A percentile compares a stretch with the other conserved stretches of the same genome.
These are phyloP conservation scores for Cephus rjabovi DNA, from an alignment of 2,888 invertebrate species.

Conservation along the genomic window DNA sequence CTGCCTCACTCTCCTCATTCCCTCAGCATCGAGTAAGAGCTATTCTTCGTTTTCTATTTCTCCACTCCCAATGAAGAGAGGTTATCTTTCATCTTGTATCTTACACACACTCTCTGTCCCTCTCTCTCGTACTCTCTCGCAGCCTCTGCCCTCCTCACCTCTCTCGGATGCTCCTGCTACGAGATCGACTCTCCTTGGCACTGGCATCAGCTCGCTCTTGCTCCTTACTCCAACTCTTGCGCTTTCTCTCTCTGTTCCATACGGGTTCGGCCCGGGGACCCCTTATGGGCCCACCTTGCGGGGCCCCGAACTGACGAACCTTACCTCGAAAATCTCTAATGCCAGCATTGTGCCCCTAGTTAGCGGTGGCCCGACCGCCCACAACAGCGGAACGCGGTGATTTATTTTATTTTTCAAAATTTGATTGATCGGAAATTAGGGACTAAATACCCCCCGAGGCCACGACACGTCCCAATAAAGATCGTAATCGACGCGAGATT, in stretches of 20 bases:
- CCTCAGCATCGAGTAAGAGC: constrained; percentile 42
- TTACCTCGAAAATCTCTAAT: constrained; percentile 41
- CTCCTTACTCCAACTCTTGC: constrained; percentile 13
- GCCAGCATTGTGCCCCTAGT: constrained; percentile 60
- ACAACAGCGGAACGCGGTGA: constrained; percentile 37
- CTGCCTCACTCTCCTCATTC: constrained; percentile 41
- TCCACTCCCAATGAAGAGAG: constrained; percentile 49
- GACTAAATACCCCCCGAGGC: constrained; percentile 60
- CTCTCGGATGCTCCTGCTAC: constrained; percentile 26
- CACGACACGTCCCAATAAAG: constrained; percentile 59
- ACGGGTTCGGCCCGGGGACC: neutral
- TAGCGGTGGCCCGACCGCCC: constrained; percentile 53
- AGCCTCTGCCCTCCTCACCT: constrained; percentile 27
- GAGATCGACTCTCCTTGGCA: constrained; percentile 15
- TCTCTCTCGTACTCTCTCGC: constrained; percentile 3
- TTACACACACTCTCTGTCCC: constrained; percentile 7
- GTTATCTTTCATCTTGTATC: constrained; percentile 41
- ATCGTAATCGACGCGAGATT: constrained; percentile 53
- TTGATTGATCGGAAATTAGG: constrained; percentile 65
- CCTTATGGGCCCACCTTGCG: too few relatives aligned
- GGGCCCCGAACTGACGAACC: constrained; percentile 28
- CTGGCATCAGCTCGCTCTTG: constrained; percentile 3
- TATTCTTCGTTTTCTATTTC: constrained; percentile 53
- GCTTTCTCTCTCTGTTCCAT: constrained; percentile 6
- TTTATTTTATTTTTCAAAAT: constrained; percentile 53